Evolutionary conservation across 2,888 invertebrate genomes (phyloP), one percentile per base, ranked within the genome.

Genomic region (Rutpela maculata): DNA sequence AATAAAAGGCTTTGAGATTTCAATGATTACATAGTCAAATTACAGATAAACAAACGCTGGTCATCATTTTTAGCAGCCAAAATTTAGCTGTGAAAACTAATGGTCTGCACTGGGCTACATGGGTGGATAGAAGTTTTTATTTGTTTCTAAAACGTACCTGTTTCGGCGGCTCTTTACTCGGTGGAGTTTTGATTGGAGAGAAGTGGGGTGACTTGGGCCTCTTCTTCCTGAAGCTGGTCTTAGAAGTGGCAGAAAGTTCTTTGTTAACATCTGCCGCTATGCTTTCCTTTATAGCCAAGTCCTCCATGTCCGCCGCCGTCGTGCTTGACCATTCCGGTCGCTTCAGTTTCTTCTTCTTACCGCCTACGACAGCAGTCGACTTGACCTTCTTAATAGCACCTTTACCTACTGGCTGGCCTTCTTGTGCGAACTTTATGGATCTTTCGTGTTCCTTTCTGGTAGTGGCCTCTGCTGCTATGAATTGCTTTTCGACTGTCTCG

Each of bases 401-500:
- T 74, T 72, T 43, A 35, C 31, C 31, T 9, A 9, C 31, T 68
- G 77, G 56, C 38, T 35, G 38, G 35, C 73, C 66, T 11, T 60
- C 66, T 11, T 60, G 66, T 10, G 2, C 50, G n/a, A n/a, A n/a
- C 38, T 60, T 73, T 38, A 11, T 71, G 26, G 74, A 55, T 57
- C 72, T 75, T 11, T 82, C 81, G 50, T 82, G 81, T 31, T 80
- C 81, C 38, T 85, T 68, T 7, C 84, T 80, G 1, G 84, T 59
- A 9, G 68, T 79, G 7, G 83, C 81, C 81, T 89, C 89, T 6
- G 83, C 83, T 71, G 84, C 81, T 15, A 89, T 85, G 26, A 89
- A 83, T 1, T 85, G 80, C 80, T 87, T 86, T 63, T 87, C 88
- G 10, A 90, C 77, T 5, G 87, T 84, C 19, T 86, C 84, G 75